Conservation (phyloP, 2,888 invertebrate genomes). For the Elaeidobius kamerunicus region DNA sequence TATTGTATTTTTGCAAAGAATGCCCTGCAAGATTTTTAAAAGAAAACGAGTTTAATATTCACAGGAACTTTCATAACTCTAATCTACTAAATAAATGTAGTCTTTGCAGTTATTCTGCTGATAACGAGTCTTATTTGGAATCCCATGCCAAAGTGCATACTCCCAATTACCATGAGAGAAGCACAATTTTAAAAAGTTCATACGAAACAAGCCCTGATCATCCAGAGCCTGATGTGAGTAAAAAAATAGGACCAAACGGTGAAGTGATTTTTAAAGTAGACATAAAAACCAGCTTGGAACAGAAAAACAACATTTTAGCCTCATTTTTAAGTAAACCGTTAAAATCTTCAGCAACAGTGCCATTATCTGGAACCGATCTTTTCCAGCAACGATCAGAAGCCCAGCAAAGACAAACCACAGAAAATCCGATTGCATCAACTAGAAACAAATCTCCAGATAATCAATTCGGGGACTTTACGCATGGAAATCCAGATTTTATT, state of each 20-base stretch:
- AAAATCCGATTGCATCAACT: slow-evolving; percentile 32
- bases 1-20: slow-evolving; percentile 71
- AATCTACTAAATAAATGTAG: slow-evolving; percentile 65
- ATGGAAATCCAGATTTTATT: slow-evolving; percentile 73
- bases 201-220: slow-evolving; percentile 63
- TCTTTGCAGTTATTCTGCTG: slow-evolving; percentile 73
- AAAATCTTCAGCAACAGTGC: slow-evolving; percentile 41
- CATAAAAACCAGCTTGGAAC: slow-evolving; percentile 28
- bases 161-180: slow-evolving; percentile 74
- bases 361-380: slow-evolving; percentile 63
- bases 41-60: slow-evolving; percentile 69
- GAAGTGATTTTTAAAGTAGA: slow-evolving; percentile 52
- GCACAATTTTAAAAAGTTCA: slow-evolving; percentile 63
- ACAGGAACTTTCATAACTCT: slow-evolving; percentile 67
- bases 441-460: slow-evolving; percentile 56
- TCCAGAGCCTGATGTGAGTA: slow-evolving; percentile 59
- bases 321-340: slow-evolving; percentile 37
- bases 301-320: slow-evolving; percentile 33
- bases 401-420: slow-evolving; percentile 52
- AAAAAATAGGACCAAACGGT: slow-evolving; percentile 46
- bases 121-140: slow-evolving; percentile 65
- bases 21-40: slow-evolving; percentile 83
- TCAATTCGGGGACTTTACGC: slow-evolving; percentile 59
- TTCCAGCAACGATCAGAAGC: slow-evolving; percentile 63
- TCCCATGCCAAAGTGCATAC: slow-evolving; percentile 72